A percentile compares a stretch with the other conserved stretches of the same genome.
phyloP scores from a whole-genome alignment of 2,797 vertebrate species.

The Galago senegalensis region DNA sequence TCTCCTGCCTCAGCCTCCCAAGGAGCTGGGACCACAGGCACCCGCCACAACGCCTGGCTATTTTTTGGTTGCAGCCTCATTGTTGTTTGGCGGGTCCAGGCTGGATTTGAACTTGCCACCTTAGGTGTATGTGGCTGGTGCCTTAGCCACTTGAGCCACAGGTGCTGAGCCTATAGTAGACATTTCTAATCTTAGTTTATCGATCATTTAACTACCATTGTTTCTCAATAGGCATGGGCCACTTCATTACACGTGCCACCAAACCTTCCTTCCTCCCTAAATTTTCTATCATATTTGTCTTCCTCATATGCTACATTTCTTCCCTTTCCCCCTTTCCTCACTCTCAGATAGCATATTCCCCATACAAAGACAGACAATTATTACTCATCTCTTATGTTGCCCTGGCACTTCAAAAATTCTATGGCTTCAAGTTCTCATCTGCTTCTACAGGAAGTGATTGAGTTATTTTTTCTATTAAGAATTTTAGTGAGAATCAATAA shows the following conservation, averaged over 20 bases:
- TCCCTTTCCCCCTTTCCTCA: not conserved
- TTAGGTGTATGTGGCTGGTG: too few species aligned
- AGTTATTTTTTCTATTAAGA: not conserved
- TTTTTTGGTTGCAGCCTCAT: too few species aligned
- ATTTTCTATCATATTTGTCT: fast-evolving
- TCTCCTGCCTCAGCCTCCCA: too few species aligned
- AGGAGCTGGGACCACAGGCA: too few species aligned
- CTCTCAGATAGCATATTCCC: not conserved
- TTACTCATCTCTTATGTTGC: not conserved
- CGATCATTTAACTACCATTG: not conserved
- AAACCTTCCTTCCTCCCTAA: not conserved
- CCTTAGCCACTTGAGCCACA: too few species aligned
- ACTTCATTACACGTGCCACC: not conserved
- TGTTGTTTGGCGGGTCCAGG: too few species aligned
- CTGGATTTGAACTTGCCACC: too few species aligned
- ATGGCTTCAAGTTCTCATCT: not conserved
- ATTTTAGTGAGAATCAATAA: not conserved
- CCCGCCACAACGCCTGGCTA: too few species aligned
- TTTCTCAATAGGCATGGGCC: not conserved
- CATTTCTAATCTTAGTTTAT: not conserved
- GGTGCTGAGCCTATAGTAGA: not conserved
- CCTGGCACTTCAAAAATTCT: not conserved
- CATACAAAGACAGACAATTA: too few species aligned
- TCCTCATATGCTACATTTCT: not conserved
- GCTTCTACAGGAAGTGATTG: not conserved